phyloP scores from a whole-genome alignment of 2,888 invertebrate species.

The Netelia inedita region DNA sequence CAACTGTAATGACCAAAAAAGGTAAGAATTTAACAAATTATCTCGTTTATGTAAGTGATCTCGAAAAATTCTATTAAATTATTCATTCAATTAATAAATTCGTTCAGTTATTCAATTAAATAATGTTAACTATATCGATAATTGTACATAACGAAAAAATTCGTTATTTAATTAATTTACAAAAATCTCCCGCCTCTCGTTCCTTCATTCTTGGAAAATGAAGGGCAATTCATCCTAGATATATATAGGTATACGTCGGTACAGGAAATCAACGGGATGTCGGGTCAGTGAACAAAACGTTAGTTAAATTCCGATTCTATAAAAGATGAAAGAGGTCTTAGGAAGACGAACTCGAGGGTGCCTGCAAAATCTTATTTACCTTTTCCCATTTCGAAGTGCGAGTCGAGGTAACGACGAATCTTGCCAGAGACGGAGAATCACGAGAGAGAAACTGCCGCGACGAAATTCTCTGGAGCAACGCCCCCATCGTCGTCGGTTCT shows the following conservation, averaged over 20 bases:
- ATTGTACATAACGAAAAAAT: no score
- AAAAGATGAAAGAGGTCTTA: slow-evolving; percentile 25
- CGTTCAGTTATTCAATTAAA: background rate
- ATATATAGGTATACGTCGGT: background rate
- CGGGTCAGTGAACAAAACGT: slow-evolving; percentile 11
- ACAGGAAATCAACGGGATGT: background rate
- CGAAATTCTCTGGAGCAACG: slow-evolving; percentile 15
- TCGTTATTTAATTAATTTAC: no score
- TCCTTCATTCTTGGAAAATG: background rate
- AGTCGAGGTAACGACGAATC: background rate
- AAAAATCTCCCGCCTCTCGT: no score
- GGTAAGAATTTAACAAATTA: background rate
- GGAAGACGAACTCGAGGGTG: background rate
- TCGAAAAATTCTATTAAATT: background rate
- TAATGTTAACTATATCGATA: no score
- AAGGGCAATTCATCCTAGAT: background rate
- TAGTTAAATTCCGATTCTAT: slow-evolving; percentile 16
- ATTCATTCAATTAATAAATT: background rate
- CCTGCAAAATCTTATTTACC: slow-evolving; percentile 39
- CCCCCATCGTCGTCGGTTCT: slow-evolving; percentile 7
- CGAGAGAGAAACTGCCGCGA: background rate
- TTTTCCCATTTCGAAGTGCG: slow-evolving; percentile 5
- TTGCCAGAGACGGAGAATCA: slow-evolving; percentile 22
- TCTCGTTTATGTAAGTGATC: background rate
- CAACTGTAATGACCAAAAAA: background rate